These are phyloP conservation scores for Chloebia gouldiae DNA, from an alignment of 2,113 vertebrate genomes.

Conservation along the genomic window DNA sequence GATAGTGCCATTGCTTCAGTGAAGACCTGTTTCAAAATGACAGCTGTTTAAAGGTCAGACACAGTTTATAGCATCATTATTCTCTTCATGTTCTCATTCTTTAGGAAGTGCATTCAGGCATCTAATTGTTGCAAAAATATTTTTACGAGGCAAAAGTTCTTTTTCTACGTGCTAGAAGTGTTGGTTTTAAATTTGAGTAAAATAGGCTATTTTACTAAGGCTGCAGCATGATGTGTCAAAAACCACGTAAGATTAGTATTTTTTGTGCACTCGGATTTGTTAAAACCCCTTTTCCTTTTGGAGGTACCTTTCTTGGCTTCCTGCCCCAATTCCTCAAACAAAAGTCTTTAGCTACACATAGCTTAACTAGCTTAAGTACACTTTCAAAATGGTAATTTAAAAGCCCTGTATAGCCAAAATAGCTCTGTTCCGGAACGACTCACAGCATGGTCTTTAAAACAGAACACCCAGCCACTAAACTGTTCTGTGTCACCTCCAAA, in stretches of 20 bases:
- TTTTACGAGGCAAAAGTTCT: constrained; percentile 48
- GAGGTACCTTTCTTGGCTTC: constrained; percentile 40
- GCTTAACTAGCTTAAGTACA: constrained; percentile 63
- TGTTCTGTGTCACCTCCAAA: constrained; percentile 57
- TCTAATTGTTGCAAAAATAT: constrained; percentile 59
- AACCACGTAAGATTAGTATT: constrained; percentile 8
- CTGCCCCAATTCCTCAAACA: background rate
- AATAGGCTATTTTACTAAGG: background rate
- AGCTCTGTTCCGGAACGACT: constrained; percentile 63
- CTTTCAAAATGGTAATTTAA: constrained; percentile 67
- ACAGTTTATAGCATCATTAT: constrained; percentile 23
- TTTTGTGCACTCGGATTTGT: constrained; percentile 35
- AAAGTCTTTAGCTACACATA: constrained; percentile 51
- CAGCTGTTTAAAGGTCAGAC: background rate
- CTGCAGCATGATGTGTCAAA: background rate
- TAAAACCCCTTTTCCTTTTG: constrained; percentile 47
- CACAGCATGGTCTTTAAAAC: constrained; percentile 55
- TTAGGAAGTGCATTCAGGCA: constrained; percentile 16
- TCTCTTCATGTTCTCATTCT: background rate
- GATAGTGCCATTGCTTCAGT: background rate
- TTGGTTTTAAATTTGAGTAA: constrained; percentile 54
- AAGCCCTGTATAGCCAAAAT: constrained; percentile 51
- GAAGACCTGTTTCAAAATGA: background rate
- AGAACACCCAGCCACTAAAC: constrained; percentile 51
- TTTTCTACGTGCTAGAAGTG: background rate